These are phyloP conservation scores for Dryoscopus gambensis DNA, from an alignment of 2,113 vertebrate genomes.

Conservation along the genomic window DNA sequence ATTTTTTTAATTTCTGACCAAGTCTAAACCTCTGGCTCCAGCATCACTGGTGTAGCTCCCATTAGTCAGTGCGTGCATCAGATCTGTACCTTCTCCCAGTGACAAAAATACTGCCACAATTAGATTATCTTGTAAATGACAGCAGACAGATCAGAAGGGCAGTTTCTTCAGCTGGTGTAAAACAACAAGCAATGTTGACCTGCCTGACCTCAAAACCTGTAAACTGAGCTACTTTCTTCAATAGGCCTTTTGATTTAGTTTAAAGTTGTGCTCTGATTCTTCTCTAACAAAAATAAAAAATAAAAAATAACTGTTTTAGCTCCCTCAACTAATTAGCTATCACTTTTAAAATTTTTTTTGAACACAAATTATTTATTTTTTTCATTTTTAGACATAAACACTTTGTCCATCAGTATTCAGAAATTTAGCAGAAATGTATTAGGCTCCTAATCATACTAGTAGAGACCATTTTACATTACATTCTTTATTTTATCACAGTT, in stretches of 20 bases:
- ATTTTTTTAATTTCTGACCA: background rate
- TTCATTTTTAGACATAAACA: background rate
- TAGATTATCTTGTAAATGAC: background rate
- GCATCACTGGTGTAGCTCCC: background rate
- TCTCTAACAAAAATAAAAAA: background rate
- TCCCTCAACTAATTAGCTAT: background rate
- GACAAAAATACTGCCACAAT: background rate
- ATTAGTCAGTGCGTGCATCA: background rate
- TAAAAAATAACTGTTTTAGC: background rate
- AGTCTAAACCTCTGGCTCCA: background rate
- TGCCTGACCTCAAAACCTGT: background rate
- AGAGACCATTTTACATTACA: slow-evolving; percentile 64
- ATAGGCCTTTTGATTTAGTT: background rate
- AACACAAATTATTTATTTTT: background rate
- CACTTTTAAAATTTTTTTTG: background rate
- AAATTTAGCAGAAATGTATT: slow-evolving; percentile 30
- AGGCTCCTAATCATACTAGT: slow-evolving; percentile 57
- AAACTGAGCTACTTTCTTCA: background rate
- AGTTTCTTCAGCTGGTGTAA: background rate
- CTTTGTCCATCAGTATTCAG: background rate
- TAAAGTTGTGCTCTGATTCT: background rate
- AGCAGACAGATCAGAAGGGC: background rate
- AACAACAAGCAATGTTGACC: background rate
- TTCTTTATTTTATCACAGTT: slow-evolving; percentile 81
- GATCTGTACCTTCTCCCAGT: background rate